Base-by-base conservation (phyloP, 2,888 invertebrate genomes). In the Agrenia bidenticulata region DNA sequence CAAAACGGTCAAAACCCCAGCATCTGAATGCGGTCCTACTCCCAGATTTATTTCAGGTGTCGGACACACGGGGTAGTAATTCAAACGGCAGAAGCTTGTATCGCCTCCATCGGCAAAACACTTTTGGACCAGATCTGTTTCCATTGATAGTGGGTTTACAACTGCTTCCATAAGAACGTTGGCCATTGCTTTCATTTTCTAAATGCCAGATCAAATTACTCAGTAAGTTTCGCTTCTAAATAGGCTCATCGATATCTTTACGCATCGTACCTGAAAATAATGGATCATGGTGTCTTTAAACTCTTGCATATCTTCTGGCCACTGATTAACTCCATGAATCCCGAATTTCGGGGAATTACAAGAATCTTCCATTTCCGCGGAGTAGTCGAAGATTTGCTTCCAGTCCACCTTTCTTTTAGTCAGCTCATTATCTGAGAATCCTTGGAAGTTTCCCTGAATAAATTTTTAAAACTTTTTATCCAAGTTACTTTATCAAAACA, bases 21-120 rank as follows among this genome's bases (percentile, higher is more conserved):
- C 63, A 37, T 73, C 73, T 0, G 70, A 60, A 45, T 73, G 73
- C 4, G 73, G 73, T n/a, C 73, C 73, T 5, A 73, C 73, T 1
- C 73, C 73, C 21, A 73, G 57, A 2, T 60, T 49, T 9, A 7
- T 23, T 7, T 51, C 51, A 2, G 27, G 27, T 11, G 60, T 41
- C 13, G 66, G 60, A 23, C 59, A 70, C 5, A 54, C 17, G 11
- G 70, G 70, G 58, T 73, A 73, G 26, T 69, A 69, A 24, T 73
- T 73, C 15, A 73, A 24, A 2, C 73, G 63, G 39, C 64, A 56
- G n/a, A 70, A 61, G 19, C 67, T 64, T 4, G 73, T 69, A 17
- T 67, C 69, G 32, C 32, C 32, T 15, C 32, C 58, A 23, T 61
- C 64, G 13, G 63, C 51, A 58, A 69, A 69, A 55, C 64, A 60